phyloP scores from a whole-genome alignment of 1,140 invertebrate species.

The Bombyx mandarina region DNA sequence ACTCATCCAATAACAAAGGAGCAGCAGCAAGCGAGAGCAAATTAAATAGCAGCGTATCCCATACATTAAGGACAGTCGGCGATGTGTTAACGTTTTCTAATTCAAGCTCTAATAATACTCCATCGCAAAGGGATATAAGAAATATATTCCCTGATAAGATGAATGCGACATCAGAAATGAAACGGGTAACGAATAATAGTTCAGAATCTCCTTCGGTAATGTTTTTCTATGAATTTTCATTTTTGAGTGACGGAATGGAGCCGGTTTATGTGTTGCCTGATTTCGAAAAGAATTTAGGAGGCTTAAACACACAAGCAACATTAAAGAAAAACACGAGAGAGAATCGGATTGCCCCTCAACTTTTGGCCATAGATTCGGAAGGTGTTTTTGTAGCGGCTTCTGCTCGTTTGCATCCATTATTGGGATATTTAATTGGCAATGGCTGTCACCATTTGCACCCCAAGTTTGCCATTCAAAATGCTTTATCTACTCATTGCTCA shows the following conservation, averaged over 20 bases:
- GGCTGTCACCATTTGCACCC: slow-evolving; percentile 34
- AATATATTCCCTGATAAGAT: too few species aligned
- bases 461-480: slow-evolving; percentile 39
- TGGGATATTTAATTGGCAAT: slow-evolving; percentile 29
- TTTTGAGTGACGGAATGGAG: slow-evolving; percentile 24
- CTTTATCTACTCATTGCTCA: slow-evolving; percentile 38
- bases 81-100: too few species aligned
- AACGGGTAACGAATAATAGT: slow-evolving; percentile 3
- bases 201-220: slow-evolving; percentile 22
- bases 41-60: too few species aligned
- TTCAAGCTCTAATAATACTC: too few species aligned
- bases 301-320: slow-evolving; percentile 6
- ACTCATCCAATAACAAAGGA: too few species aligned
- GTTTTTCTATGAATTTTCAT: slow-evolving; percentile 37
- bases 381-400: slow-evolving; percentile 43
- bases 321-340: slow-evolving; percentile 4
- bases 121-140: too few species aligned
- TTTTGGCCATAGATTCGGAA: slow-evolving; percentile 35
- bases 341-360: slow-evolving; percentile 7
- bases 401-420: slow-evolving; percentile 38
- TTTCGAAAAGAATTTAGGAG: slow-evolving; percentile 8
- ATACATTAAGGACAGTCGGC: too few species aligned
- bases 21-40: too few species aligned
- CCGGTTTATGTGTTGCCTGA: slow-evolving; percentile 4
- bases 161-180: slow-evolving; percentile 1